Evolutionary conservation across 2,113 vertebrate genomes (phyloP), one percentile per base, ranked within the genome.

Genomic region (Sinocyclocheilus rhinocerous): DNA sequence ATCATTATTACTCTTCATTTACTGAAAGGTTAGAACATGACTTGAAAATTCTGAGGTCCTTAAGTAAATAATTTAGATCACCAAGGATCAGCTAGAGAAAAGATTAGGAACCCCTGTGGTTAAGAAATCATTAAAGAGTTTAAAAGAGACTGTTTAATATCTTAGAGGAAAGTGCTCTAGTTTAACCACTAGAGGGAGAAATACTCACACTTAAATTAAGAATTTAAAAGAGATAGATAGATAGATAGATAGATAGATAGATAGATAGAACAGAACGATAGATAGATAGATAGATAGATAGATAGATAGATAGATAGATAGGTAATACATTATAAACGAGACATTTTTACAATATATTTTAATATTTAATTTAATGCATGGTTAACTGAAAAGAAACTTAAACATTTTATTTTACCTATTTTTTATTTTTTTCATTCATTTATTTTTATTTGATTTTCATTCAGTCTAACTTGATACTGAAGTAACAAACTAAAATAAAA

Each of bases 121-220:
- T 55, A 18, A 55, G 52, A 55, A 55, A 55, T 55, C 52, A 55
- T 55, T 55, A 55, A 55, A 55, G 5, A 55, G 16, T 55, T 55
- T 55, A 18, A 55, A 55, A 59, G 55, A 59, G 55, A 22, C 18
- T 57, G 55, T 18, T 55, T 55, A 18, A 18, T 55, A 55, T 20
- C 52, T 55, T 6, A 16, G 3, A 5, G 4, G 45, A 48, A 48
- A 45, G 57, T 81, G 22, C 36, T 65, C 15, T 1, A 18, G 6
- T 26, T 45, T 48, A 6, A 67, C 79, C 59, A 48, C 79, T 81
- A 81, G 59, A 81, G 59, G 59, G 79, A 20, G 36, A 0, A 48
- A 65, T 16, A 39, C 18, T 59, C 77, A n/a, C n/a, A 81, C 7
- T 81, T 45, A 81, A 79, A 80, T 16, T 11, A 73, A 16, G 15